Base-by-base conservation (phyloP, 2,113 vertebrate genomes). In the Neomonachus schauinslandi region DNA sequence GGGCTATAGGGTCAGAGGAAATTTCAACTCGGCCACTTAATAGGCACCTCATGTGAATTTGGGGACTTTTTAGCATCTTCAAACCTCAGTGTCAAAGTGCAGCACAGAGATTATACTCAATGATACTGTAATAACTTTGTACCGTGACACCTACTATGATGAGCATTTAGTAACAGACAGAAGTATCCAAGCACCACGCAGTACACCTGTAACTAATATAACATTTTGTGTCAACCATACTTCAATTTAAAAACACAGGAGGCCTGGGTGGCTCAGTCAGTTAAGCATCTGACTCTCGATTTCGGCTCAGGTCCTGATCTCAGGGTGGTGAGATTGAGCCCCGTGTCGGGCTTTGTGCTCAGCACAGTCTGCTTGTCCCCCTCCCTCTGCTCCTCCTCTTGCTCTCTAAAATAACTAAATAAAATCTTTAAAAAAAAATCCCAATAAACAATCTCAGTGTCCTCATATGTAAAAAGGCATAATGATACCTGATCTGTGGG, bases 1-100 rank as follows among this genome's bases (percentile, higher is more conserved):
- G 3, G 7, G 14, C 57, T 9, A 3, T 4, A n/a, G 2, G 0
- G 0, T 16, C 46, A 16, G 9, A 4, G 19, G 18, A n/a, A 26
- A 74, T 31, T 89, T 77, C 28, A 82, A 13, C 21, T 55, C 46
- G 7, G 21, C 5, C 71, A 36, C 65, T 61, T 33, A 65, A 4
- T 3, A 67, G 19, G 28, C 4, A 11, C 6, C n/a, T 55, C 16
- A 1, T 5, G 21, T 55, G 55, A 88, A 22, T 49, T 24, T 6
- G 36, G 86, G 18, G 28, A 69, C 36, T 18, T 81, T 42, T 26
- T 4, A 59, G 61, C 39, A 42, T 80, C 71, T 26, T 3, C 46
- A 63, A 26, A 33, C 5, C 14, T 83, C n/a, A 1, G 13, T 18
- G 15, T 31, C 26, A 4, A 18, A 77, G 26, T 49, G 28, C 15